Percentiles rank a stretch among this genome's conserved stretches.
Evolutionary conservation across 1,140 invertebrate species (phyloP).

Genomic region (Aphaenogaster rudis): DNA sequence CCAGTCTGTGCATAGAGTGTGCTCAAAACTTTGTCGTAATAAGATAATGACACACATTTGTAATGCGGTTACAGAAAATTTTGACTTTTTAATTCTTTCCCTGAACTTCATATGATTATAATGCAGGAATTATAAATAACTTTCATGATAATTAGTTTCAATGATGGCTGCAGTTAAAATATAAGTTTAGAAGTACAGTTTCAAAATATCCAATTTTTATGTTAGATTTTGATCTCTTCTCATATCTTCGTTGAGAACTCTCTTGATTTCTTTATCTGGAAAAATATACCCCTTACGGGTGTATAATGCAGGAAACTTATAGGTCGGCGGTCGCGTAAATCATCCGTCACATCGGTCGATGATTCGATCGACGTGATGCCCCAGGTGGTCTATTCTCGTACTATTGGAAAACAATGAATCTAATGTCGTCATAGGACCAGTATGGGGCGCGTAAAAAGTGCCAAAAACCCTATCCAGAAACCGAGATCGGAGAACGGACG

Average conservation of each 20-base stretch:
- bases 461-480: slow-evolving; percentile 17
- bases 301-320: not conserved
- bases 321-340: slow-evolving; percentile 45
- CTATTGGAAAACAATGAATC: slow-evolving; percentile 81
- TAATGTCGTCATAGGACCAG: slow-evolving; percentile 40
- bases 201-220: not conserved
- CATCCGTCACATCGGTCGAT: slow-evolving; percentile 54
- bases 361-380: slow-evolving; percentile 69
- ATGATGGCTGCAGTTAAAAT: not conserved
- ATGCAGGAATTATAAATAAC: not conserved
- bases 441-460: slow-evolving; percentile 16
- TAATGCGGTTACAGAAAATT: not conserved
- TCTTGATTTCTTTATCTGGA: not conserved
- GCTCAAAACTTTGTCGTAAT: not conserved
- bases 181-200: not conserved
- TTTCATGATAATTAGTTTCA: not conserved
- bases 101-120: not conserved
- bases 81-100: not conserved
- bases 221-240: not conserved
- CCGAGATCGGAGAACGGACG: not conserved
- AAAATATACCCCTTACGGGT: not conserved
- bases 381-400: slow-evolving; percentile 71
- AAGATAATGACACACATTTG: not conserved
- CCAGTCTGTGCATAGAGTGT: not conserved
- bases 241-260: not conserved